Evolutionary conservation across 2,888 invertebrate genomes (phyloP), one percentile per base, ranked within the genome.

Genomic region (Patella depressa): DNA sequence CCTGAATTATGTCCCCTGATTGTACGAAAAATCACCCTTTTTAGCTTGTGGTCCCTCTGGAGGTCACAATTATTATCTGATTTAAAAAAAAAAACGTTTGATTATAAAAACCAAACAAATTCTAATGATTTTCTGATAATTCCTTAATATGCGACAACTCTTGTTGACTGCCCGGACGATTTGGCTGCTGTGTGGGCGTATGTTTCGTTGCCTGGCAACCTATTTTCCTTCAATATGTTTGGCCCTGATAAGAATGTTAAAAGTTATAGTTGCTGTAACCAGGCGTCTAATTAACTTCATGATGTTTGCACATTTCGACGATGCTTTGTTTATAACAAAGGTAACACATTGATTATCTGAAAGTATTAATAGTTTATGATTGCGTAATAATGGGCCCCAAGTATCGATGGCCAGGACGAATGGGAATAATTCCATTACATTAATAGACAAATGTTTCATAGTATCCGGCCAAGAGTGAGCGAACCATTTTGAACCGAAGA

Each of bases 331-430:
- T 45, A 78, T 76, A 65, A 79, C 74, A 19, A 76, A 65, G 4
- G 78, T 74, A 2, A 78, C 71, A n/a, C 72, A 74, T 19, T 19
- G 17, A 78, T 81, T 81, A 29, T 80, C 81, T 53, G 75, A 73
- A 34, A 77, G 54, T 54, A 81, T 77, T 53, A 80, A 53, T 15
- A 80, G 73, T 55, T 73, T 81, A 19, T 81, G 78, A 65, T 79
- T 76, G 3, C 73, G 17, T 53, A 80, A 53, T 34, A 69, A 53
- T 12, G 75, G 29, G 3, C 78, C 79, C 79, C 81, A 81, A 29
- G 75, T 55, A 73, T 79, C 77, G 7, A 79, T n/a, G 17, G 79
- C 72, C 5, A 78, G 9, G 1, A 81, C 78, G 70, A 78, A 79
- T 15, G 79, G 78, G 19, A 78, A 74, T 5, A 74, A 29, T 34